Conservation (phyloP, 2,797 vertebrate species). For the Halcyon badia region DNA sequence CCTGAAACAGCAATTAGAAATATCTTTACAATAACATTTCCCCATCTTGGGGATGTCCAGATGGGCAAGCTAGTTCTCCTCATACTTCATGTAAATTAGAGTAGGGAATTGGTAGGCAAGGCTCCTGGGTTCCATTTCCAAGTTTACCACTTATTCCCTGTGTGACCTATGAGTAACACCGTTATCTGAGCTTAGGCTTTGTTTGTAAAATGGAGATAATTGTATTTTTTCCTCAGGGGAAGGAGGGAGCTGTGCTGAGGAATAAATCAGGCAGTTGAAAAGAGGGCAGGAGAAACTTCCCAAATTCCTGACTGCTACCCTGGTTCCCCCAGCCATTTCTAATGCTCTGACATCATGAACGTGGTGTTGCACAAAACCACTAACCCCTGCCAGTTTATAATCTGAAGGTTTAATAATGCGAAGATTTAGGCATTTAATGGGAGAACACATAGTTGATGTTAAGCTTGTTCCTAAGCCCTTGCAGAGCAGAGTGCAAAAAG, state of each 20-base stretch:
- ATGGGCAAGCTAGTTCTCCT: background rate
- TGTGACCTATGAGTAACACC: background rate
- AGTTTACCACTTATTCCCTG: background rate
- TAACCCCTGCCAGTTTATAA: background rate
- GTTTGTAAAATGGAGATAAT: background rate
- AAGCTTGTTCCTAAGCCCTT: background rate
- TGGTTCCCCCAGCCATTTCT: background rate
- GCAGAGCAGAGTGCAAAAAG: background rate
- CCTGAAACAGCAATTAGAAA: background rate
- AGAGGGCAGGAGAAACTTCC: background rate
- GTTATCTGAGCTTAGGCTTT: background rate
- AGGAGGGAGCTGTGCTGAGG: background rate
- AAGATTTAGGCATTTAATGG: background rate
- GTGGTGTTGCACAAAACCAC: background rate
- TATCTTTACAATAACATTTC: background rate
- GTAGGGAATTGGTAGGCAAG: background rate
- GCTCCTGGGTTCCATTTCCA: constrained; percentile 1
- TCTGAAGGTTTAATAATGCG: background rate
- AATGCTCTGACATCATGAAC: background rate
- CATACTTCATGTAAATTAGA: background rate
- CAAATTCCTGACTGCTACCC: background rate
- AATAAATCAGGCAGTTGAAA: background rate
- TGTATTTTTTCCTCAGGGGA: background rate
- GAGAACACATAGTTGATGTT: background rate
- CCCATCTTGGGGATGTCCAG: background rate